A percentile compares a stretch with the other conserved stretches of the same genome.
Evolutionary conservation across 2,797 vertebrate species (phyloP).

Genomic region (Hydrocynus forskahlii): DNA sequence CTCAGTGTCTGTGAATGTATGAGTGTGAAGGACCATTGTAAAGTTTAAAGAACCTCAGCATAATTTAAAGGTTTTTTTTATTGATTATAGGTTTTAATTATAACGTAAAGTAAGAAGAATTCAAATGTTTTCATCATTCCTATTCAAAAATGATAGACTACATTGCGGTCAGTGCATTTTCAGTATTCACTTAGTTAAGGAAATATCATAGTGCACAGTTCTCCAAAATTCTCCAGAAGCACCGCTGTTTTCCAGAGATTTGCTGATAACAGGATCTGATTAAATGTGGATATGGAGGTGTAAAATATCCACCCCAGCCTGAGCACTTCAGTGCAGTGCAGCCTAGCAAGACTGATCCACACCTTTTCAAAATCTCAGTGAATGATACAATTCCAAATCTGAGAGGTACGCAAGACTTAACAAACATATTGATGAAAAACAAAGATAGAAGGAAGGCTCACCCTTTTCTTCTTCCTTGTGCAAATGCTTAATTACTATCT

Average conservation of each 20-base stretch:
- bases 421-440: constrained; percentile 7
- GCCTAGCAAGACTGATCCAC: constrained; percentile 15
- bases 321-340: constrained; percentile 18
- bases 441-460: background rate
- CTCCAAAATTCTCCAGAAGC: background rate
- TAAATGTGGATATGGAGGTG: constrained; percentile 8
- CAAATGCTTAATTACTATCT: background rate
- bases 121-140: too few relatives aligned
- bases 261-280: background rate
- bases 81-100: too few relatives aligned
- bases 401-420: background rate
- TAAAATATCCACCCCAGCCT: background rate
- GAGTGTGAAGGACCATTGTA: too few relatives aligned
- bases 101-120: too few relatives aligned
- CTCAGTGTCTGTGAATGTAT: too few relatives aligned
- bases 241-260: background rate
- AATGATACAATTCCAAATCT: constrained; percentile 1
- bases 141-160: too few relatives aligned
- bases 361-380: constrained; percentile 1
- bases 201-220: constrained; percentile 1
- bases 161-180: too few relatives aligned
- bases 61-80: too few relatives aligned
- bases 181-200: background rate
- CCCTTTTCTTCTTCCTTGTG: background rate
- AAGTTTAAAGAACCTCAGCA: too few relatives aligned